These are phyloP conservation scores for Malacosoma neustria DNA, from an alignment of 2,888 invertebrate species.

Conservation along the genomic window DNA sequence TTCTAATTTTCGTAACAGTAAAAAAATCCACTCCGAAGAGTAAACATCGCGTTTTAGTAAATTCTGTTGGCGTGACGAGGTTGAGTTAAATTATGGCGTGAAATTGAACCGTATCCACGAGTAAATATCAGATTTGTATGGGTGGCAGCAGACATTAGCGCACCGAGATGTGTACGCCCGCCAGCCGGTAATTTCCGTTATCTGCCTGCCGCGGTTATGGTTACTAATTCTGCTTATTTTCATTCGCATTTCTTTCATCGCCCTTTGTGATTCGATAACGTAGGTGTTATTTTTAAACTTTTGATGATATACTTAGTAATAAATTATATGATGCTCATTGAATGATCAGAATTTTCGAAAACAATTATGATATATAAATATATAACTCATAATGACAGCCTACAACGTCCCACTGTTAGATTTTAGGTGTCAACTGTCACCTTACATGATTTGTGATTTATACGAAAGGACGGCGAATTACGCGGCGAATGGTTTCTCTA, in stretches of 20 bases:
- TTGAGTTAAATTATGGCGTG: constrained; percentile 12
- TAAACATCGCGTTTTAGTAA: neutral
- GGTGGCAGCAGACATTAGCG: constrained; percentile 18
- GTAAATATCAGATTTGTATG: constrained; percentile 36
- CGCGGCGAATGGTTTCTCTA: too few species aligned
- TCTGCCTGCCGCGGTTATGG: constrained; percentile 24
- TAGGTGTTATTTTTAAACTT: neutral
- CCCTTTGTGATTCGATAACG: neutral
- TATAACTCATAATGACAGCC: too few species aligned
- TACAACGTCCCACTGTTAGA: too few species aligned
- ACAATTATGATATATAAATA: too few species aligned
- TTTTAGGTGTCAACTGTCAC: too few species aligned
- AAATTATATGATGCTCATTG: too few species aligned
- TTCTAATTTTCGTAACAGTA: neutral
- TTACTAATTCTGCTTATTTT: neutral
- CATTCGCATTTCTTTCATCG: neutral
- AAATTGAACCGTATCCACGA: constrained; percentile 15
- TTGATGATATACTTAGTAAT: neutral
- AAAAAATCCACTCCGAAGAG: neutral
- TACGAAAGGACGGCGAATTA: too few species aligned
- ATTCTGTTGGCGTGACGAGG: neutral
- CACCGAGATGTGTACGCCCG: constrained; percentile 20
- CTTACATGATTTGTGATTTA: too few species aligned
- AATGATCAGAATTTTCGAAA: too few species aligned
- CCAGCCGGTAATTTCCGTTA: constrained; percentile 55